Conservation (phyloP, 30 jellyfish, hydroid and myxozoan genomes). For the Aurelia aurita region DNA sequence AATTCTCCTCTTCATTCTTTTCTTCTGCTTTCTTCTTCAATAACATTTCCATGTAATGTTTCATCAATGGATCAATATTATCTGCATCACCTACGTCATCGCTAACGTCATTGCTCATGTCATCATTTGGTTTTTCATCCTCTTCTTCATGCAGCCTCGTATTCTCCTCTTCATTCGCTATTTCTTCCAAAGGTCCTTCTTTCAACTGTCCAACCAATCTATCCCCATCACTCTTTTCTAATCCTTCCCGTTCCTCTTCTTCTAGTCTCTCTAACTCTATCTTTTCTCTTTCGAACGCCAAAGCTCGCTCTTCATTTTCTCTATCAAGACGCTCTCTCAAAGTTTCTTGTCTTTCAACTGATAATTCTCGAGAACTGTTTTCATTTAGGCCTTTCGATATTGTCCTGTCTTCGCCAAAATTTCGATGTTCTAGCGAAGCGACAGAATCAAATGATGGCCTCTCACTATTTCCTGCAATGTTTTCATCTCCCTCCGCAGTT, state of each 20-base stretch:
- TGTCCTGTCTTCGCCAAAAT: no score
- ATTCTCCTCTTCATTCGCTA: not conserved
- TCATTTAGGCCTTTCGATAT: not conserved
- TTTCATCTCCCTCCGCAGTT: no score
- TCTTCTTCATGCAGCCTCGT: not conserved
- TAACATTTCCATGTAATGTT: conserved; percentile 69
- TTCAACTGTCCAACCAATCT: not conserved
- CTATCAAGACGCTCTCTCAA: no score
- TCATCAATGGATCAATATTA: conserved; percentile 60
- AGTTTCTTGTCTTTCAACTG: not conserved
- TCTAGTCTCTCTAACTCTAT: not conserved
- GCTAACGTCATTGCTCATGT: not conserved
- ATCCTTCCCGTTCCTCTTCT: conserved; percentile 3
- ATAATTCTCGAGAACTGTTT: not conserved
- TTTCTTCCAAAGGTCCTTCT: no score
- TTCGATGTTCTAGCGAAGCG: no score
- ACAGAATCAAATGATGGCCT: no score
- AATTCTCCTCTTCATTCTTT: not conserved
- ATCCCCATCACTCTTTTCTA: not conserved
- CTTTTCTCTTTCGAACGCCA: conserved; percentile 6
- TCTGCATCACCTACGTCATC: conserved; percentile 23
- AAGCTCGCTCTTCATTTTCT: not conserved
- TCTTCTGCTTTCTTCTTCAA: conserved; percentile 29
- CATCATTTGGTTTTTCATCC: not conserved
- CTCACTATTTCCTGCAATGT: no score